Conservation (phyloP, 2,113 vertebrate species). For the Speoplatyrhinus poulsoni region DNA sequence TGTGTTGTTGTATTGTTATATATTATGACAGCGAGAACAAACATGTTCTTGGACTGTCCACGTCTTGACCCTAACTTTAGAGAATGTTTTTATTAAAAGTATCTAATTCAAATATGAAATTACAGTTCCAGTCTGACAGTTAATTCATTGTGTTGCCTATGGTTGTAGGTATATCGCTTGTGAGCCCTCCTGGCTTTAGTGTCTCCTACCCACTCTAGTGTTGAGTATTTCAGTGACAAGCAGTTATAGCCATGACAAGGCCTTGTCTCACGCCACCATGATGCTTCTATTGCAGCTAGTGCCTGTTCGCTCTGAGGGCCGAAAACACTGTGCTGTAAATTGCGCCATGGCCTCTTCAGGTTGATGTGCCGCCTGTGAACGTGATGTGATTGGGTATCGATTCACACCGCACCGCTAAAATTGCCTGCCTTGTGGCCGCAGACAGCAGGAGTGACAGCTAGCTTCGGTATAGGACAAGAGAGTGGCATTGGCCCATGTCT, state of each 20-base stretch:
- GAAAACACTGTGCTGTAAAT: slow-evolving; percentile 81
- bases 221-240: slow-evolving; percentile 55
- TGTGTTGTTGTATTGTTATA: neutral
- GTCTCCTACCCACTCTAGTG: slow-evolving; percentile 58
- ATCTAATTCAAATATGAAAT: slow-evolving; percentile 11
- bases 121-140: slow-evolving; percentile 27
- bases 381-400: slow-evolving; percentile 84
- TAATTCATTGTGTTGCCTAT: slow-evolving; percentile 31
- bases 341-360: slow-evolving; percentile 72
- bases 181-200: slow-evolving; percentile 32
- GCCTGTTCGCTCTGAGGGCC: slow-evolving; percentile 73
- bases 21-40: neutral
- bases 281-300: slow-evolving; percentile 65
- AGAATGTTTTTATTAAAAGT: slow-evolving; percentile 16
- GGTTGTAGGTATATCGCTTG: slow-evolving; percentile 17
- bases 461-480: slow-evolving; percentile 74
- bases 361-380: slow-evolving; percentile 68
- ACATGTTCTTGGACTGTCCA: too few relatives aligned
- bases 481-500: slow-evolving; percentile 49
- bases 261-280: slow-evolving; percentile 66
- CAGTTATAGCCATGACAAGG: slow-evolving; percentile 65
- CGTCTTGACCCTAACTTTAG: neutral
- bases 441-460: slow-evolving; percentile 78
- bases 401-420: slow-evolving; percentile 78
- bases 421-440: slow-evolving; percentile 82